Conservation (phyloP, 2,888 invertebrate genomes). For the Rotaria socialis region DNA sequence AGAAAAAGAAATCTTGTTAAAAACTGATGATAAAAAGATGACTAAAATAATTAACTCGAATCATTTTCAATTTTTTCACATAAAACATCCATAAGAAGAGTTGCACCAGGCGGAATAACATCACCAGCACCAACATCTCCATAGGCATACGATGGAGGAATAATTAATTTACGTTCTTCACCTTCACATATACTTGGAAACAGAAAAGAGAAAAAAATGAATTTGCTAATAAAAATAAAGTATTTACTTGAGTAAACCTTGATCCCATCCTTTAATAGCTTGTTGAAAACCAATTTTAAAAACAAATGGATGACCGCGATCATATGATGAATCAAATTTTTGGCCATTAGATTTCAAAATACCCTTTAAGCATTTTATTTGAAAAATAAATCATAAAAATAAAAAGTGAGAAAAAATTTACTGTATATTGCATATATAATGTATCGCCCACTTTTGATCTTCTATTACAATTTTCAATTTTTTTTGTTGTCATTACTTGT, state of each 20-base stretch:
- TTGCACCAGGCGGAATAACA: conserved; percentile 72
- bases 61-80: conserved; percentile 49
- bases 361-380: not conserved
- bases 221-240: no score
- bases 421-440: conserved; percentile 69
- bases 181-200: conserved; percentile 71
- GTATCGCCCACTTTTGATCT: conserved; percentile 75
- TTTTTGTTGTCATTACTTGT: conserved; percentile 78
- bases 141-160: conserved; percentile 79
- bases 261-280: conserved; percentile 45
- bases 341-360: not conserved
- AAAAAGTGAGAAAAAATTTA: not conserved
- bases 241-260: conserved; percentile 53
- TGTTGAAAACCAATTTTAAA: conserved; percentile 70
- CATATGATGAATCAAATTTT: conserved; percentile 73
- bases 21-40: no score
- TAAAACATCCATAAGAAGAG: conserved; percentile 83
- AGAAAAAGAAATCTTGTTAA: no score
- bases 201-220: not conserved
- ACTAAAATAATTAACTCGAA: no score
- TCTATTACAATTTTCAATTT: conserved; percentile 70
- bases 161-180: conserved; percentile 77
- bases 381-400: no score
- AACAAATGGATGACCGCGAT: conserved; percentile 71
- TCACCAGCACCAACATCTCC: conserved; percentile 76